Evolutionary conservation across 2,888 invertebrate genomes (phyloP), one percentile per base, ranked within the genome.

Genomic region (Scaptodrosophila latifasciaeformis): DNA sequence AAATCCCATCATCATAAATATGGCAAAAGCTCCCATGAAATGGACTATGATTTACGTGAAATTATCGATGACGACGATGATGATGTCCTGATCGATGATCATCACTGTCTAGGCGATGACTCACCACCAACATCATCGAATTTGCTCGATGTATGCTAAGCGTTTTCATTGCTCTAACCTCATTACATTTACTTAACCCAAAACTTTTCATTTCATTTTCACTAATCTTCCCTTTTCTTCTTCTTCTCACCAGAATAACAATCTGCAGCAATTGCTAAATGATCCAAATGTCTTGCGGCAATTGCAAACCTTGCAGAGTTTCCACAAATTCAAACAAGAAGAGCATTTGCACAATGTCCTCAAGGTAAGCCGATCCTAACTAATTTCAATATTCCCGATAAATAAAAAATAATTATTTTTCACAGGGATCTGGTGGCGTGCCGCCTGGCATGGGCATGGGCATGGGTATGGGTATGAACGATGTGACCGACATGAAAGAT

Each of bases 271-370:
- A 62, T 61, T 86, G 49, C 74, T 96, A 49, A 92, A 93, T 47
- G 95, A 96, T 87, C 95, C 95, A 0, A 94, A 96, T 87, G 93
- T 97, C 37, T 88, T 97, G 84, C 89, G 96, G 50, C 96, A 97
- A 78, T 88, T 97, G 44, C 96, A 97, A 83, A 95, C 92, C 13
- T 86, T 93, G 59, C 93, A 93, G 79, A 86, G 86, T 60, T 82
- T 86, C 49, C 84, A 84, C 44, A 85, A 85, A 55, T 83, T 85
- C 54, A 87, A 88, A 64, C 89, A 91, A 66, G 90, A 90, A 81
- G 89, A 91, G 75, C 92, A 92, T 84, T 85, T 92, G 54, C 92
- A 92, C 65, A 92, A 91, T 85, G 92, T 92, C 34, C 89, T 92
- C 61, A 91, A 92, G 81, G 92, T 91, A 84, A 4, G 19, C 4